These are phyloP conservation scores for Trichacis sp. DNA, from an alignment of 2,888 invertebrate genomes.

Conservation along the genomic window DNA sequence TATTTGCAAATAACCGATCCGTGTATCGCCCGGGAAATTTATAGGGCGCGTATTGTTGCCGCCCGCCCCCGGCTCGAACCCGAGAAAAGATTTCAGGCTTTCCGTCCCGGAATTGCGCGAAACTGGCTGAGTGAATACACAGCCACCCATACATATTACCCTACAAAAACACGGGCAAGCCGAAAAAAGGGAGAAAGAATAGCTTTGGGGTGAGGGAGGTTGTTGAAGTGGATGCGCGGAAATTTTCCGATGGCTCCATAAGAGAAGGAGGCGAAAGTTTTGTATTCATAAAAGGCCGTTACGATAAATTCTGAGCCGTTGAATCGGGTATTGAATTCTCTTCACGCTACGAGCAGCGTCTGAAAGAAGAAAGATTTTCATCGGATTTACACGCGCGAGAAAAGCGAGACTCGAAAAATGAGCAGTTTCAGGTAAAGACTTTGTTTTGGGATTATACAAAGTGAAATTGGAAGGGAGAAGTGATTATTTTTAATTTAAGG, in stretches of 20 bases:
- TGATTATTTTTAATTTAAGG: too few species aligned
- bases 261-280: slow-evolving; percentile 40
- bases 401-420: slow-evolving; percentile 3
- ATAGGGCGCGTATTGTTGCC: slow-evolving; percentile 19
- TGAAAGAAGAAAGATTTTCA: slow-evolving; percentile 19
- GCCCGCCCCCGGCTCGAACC: slow-evolving; percentile 9
- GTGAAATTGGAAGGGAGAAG: too few species aligned
- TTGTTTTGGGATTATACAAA: too few species aligned
- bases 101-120: slow-evolving; percentile 19
- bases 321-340: slow-evolving; percentile 63
- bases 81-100: slow-evolving; percentile 31
- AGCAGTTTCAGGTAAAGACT: too few species aligned
- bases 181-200: slow-evolving; percentile 18
- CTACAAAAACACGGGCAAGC: slow-evolving; percentile 20
- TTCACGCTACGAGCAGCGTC: slow-evolving; percentile 29
- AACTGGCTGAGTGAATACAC: slow-evolving; percentile 17
- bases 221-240: slow-evolving; percentile 1
- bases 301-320: slow-evolving; percentile 62
- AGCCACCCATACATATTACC: slow-evolving; percentile 16
- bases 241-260: slow-evolving; percentile 30
- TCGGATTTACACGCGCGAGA: slow-evolving; percentile 24
- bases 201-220: background rate
- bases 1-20: slow-evolving; percentile 34
- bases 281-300: slow-evolving; percentile 49
- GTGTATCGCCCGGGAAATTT: slow-evolving; percentile 35